phyloP scores from a whole-genome alignment of 1,140 invertebrate species.

The Stratiolaelaps scimitus region DNA sequence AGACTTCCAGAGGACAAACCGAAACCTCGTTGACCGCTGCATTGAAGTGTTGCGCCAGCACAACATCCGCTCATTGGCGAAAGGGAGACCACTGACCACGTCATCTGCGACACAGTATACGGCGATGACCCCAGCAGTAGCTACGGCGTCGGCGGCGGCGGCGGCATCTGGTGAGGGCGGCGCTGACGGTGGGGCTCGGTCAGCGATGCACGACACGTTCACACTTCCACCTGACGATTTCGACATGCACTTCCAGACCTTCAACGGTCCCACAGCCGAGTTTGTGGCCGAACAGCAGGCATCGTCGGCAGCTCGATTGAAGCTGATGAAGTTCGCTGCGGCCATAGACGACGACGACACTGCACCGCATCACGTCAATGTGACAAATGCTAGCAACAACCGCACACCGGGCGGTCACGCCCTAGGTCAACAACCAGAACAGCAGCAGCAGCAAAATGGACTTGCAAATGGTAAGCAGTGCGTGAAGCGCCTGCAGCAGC shows the following conservation, averaged over 20 bases:
- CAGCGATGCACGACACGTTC: neutral
- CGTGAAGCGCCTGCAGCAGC: too few species aligned
- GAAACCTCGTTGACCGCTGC: slow-evolving; percentile 1
- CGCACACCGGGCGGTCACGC: too few species aligned
- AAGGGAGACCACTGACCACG: too few species aligned
- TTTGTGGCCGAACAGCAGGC: slow-evolving; percentile 27
- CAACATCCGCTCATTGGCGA: neutral
- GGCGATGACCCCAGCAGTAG: neutral
- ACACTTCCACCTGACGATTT: neutral
- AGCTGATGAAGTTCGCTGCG: slow-evolving; percentile 27
- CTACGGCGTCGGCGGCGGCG: neutral
- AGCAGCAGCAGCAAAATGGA: too few species aligned
- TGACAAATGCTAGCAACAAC: neutral
- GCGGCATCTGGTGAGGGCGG: neutral
- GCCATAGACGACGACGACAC: slow-evolving; percentile 24
- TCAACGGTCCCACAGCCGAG: slow-evolving; percentile 28
- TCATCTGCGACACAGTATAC: too few species aligned
- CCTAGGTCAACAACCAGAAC: too few species aligned
- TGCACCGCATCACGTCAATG: neutral
- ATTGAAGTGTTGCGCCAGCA: slow-evolving; percentile 4
- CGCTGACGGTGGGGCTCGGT: neutral
- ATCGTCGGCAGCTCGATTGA: slow-evolving; percentile 11
- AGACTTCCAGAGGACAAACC: neutral
- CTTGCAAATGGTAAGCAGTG: too few species aligned
- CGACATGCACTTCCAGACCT: slow-evolving; percentile 28